Percentiles rank a stretch among this genome's conserved stretches.
Evolutionary conservation across 2,797 vertebrate genomes (phyloP).

Genomic region (Channa striata): DNA sequence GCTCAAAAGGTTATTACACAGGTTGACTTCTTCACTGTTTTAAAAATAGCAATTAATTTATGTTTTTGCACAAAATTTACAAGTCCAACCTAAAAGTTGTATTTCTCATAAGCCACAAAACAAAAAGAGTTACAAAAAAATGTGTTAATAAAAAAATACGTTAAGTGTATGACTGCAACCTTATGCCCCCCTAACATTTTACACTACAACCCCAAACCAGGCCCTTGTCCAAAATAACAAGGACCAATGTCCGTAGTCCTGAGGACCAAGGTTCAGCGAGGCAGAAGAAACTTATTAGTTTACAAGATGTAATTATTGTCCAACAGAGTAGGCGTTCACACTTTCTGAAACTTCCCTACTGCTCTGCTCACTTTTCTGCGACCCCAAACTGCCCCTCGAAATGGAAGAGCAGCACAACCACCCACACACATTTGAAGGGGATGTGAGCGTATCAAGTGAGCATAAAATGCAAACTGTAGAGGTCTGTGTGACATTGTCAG

Average conservation of each 20-base stretch:
- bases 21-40: too few species aligned
- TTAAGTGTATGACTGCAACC: too few species aligned
- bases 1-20: too few species aligned
- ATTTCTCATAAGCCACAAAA: too few species aligned
- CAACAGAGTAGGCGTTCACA: conserved; percentile 26
- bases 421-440: conserved; percentile 60
- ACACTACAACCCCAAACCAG: too few species aligned
- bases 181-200: too few species aligned
- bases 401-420: conserved; percentile 52
- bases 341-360: conserved; percentile 36
- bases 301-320: conserved; percentile 44
- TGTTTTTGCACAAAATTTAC: too few species aligned
- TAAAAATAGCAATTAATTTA: too few species aligned
- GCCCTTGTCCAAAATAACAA: too few species aligned
- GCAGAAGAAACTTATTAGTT: conserved; percentile 55
- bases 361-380: conserved; percentile 51
- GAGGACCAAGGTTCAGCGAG: conserved; percentile 43
- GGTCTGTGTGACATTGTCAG: conserved; percentile 55
- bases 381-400: conserved; percentile 55
- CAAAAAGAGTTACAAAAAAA: too few species aligned
- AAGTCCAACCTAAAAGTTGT: too few species aligned
- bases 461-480: conserved; percentile 43
- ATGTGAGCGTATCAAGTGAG: conserved; percentile 43
- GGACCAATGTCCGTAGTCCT: conserved; percentile 26
- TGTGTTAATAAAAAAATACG: too few species aligned